phyloP scores from a whole-genome alignment of 2,888 invertebrate genomes.

The Anodontia alba region DNA sequence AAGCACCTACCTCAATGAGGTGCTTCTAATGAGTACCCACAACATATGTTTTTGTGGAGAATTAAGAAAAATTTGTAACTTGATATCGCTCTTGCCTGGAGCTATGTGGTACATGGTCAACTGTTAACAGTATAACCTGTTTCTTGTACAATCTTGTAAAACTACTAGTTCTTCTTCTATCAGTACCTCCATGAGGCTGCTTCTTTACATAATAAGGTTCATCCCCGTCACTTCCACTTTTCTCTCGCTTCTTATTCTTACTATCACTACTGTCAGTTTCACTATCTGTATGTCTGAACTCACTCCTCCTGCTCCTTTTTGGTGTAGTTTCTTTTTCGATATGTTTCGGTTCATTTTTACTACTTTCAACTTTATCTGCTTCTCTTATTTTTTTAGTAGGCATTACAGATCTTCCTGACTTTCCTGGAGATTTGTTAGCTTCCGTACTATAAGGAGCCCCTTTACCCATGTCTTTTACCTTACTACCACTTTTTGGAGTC shows the following conservation, averaged over 20 bases:
- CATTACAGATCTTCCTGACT: background rate
- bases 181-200: slow-evolving; percentile 28
- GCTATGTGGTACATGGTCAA: background rate
- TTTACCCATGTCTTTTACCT: background rate
- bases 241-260: background rate
- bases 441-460: background rate
- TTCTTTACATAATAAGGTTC: slow-evolving; percentile 43
- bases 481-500: background rate
- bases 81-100: no score
- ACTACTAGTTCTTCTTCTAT: slow-evolving; percentile 47
- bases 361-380: background rate
- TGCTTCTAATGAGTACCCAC: no score
- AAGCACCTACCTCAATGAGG: no score
- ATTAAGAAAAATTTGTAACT: no score
- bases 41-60: no score
- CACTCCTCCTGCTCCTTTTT: background rate
- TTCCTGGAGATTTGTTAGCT: background rate
- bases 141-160: slow-evolving; percentile 37
- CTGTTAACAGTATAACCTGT: slow-evolving; percentile 24
- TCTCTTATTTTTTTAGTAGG: background rate
- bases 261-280: background rate
- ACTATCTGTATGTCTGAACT: background rate
- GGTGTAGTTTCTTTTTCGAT: background rate
- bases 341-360: background rate
- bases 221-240: slow-evolving; percentile 4